These are phyloP conservation scores for Gastrophryne carolinensis DNA, from an alignment of 2,797 vertebrate species.

Conservation along the genomic window DNA sequence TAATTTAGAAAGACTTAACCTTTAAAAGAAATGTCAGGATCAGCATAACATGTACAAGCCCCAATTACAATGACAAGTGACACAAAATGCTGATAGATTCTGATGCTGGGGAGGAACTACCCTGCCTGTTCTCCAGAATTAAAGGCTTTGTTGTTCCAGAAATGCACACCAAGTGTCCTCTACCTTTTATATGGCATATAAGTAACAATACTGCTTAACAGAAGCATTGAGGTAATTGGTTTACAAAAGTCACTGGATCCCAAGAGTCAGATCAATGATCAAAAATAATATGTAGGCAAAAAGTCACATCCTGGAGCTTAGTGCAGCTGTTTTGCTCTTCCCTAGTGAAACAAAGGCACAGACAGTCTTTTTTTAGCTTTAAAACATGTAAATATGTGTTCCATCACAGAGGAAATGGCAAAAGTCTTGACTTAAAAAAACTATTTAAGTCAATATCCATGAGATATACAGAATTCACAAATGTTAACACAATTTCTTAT, in stretches of 20 bases:
- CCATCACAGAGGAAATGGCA: constrained; percentile 49
- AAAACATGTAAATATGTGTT: constrained; percentile 41
- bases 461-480: constrained; percentile 38
- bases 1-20: too few species aligned
- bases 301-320: constrained; percentile 54
- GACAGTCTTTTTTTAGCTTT: constrained; percentile 40
- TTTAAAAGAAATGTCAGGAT: too few species aligned
- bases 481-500: not conserved
- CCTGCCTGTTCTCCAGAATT: constrained; percentile 71
- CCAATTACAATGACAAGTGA: too few species aligned
- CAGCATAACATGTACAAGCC: too few species aligned
- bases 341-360: constrained; percentile 75
- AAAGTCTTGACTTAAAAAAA: constrained; percentile 28
- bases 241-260: constrained; percentile 76
- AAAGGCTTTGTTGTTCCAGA: not conserved
- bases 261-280: constrained; percentile 76
- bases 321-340: constrained; percentile 75
- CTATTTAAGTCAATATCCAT: constrained; percentile 25
- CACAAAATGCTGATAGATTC: too few species aligned
- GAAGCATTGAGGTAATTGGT: constrained; percentile 86
- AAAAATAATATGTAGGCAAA: constrained; percentile 54
- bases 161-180: not conserved
- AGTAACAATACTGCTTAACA: constrained; percentile 76
- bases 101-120: too few species aligned
- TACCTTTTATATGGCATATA: constrained; percentile 37